Evolutionary conservation across 35 echinoderm and acorn worm species (phyloP).

Genomic region (Ophiothrix spiculata): DNA sequence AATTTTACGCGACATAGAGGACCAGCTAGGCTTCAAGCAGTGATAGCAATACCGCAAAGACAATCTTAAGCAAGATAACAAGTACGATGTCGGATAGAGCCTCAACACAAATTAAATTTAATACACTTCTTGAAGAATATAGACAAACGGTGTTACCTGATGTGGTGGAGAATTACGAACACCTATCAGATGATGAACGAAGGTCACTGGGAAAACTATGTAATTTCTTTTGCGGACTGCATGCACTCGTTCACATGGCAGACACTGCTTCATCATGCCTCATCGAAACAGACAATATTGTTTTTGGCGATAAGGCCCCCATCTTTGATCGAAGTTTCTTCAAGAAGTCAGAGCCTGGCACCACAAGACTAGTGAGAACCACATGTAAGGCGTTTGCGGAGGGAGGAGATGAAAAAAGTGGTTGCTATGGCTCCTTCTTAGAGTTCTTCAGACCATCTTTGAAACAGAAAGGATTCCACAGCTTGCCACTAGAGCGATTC

Average conservation of each 20-base stretch:
- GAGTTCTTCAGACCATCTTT: not conserved
- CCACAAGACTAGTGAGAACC: constrained; percentile 38
- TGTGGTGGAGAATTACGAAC: not conserved
- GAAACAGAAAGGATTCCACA: constrained; percentile 5
- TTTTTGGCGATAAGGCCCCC: not conserved
- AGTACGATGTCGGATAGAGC: constrained; percentile 4
- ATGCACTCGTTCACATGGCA: constrained; percentile 41
- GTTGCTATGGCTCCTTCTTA: constrained; percentile 32
- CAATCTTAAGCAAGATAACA: constrained; percentile 18
- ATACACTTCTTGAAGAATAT: not conserved
- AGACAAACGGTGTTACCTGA: not conserved
- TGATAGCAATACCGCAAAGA: constrained; percentile 3
- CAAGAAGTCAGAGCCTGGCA: constrained; percentile 16
- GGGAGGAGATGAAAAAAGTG: constrained; percentile 43
- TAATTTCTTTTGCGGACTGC: constrained; percentile 48
- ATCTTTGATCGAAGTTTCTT: constrained; percentile 4
- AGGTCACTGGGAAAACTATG: constrained; percentile 33
- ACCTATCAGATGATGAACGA: not conserved
- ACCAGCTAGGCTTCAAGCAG: not conserved
- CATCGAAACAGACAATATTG: constrained; percentile 20
- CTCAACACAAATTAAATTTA: not conserved
- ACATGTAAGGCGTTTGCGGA: constrained; percentile 29
- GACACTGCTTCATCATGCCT: not conserved
- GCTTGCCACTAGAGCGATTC: constrained; percentile 19
- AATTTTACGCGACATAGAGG: constrained; percentile 39